phyloP scores from a whole-genome alignment of 2,888 invertebrate genomes.

The Caenorhabditis sulstoni region DNA sequence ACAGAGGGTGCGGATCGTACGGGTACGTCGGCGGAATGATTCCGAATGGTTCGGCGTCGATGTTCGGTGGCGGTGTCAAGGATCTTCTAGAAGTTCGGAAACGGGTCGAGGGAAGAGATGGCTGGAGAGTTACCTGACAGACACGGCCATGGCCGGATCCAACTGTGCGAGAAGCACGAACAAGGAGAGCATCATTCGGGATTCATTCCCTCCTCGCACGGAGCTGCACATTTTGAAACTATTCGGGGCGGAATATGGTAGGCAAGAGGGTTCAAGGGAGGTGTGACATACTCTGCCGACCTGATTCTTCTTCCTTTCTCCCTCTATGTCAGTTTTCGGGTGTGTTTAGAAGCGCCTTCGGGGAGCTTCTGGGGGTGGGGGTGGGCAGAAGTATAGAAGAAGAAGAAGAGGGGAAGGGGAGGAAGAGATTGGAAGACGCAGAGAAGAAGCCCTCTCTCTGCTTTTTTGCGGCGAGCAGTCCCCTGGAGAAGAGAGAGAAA shows the following conservation, averaged over 20 bases:
- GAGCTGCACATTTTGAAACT: slow-evolving; percentile 23
- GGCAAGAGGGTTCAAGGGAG: not conserved
- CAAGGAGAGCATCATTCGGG: slow-evolving; percentile 48
- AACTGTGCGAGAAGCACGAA: slow-evolving; percentile 43
- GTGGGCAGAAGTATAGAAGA: slow-evolving; percentile 48
- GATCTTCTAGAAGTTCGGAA: slow-evolving; percentile 35
- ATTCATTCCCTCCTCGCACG: slow-evolving; percentile 21
- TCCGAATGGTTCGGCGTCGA: slow-evolving; percentile 46
- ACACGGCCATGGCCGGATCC: slow-evolving; percentile 35
- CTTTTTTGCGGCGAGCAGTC: not conserved
- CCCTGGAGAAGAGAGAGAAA: not conserved
- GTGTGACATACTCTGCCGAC: not conserved
- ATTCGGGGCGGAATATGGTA: slow-evolving; percentile 18
- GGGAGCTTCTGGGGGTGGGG: slow-evolving; percentile 46
- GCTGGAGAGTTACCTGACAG: slow-evolving; percentile 39
- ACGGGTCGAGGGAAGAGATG: not conserved
- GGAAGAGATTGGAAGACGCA: slow-evolving; percentile 23
- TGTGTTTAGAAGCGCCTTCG: slow-evolving; percentile 15
- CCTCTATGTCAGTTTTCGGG: not conserved
- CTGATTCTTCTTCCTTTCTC: not conserved
- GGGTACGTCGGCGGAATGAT: slow-evolving; percentile 46
- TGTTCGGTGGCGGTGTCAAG: not conserved
- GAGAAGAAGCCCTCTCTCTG: slow-evolving; percentile 1
- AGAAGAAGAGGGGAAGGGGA: slow-evolving; percentile 13
- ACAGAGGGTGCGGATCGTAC: slow-evolving; percentile 45